Percentiles rank a stretch among this genome's conserved stretches.
These are phyloP conservation scores for Pseudochirops cupreus DNA, from an alignment of 2,797 vertebrate species.

Conservation along the genomic window DNA sequence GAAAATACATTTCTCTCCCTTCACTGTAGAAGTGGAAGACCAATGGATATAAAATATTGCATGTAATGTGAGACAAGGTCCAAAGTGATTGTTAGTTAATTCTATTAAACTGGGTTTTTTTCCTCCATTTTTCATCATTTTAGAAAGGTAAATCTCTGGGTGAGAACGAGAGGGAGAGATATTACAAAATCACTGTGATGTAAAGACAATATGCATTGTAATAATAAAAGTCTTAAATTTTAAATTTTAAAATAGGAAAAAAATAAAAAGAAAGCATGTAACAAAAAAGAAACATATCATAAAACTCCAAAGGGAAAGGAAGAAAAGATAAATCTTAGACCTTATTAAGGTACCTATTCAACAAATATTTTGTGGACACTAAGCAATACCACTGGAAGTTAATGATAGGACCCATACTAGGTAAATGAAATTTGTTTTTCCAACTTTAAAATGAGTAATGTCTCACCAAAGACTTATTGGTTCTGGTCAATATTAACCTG, in stretches of 20 bases:
- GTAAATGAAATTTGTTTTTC: slow-evolving; percentile 51
- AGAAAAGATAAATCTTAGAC: background rate
- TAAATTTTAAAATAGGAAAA: background rate
- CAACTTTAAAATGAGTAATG: slow-evolving; percentile 6
- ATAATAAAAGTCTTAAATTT: background rate
- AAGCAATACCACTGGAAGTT: background rate
- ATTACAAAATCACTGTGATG: background rate
- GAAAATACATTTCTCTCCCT: background rate
- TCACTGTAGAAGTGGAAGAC: background rate
- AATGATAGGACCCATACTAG: slow-evolving; percentile 9
- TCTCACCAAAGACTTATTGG: slow-evolving; percentile 20
- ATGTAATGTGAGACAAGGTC: background rate
- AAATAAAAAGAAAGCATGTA: background rate
- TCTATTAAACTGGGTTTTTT: background rate
- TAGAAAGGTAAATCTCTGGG: background rate
- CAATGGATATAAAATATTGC: background rate
- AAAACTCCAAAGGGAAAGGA: background rate
- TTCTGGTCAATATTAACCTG: slow-evolving; percentile 20
- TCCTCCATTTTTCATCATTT: background rate
- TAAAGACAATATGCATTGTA: background rate
- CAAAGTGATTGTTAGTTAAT: background rate
- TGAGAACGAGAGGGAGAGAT: background rate
- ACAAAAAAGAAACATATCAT: background rate
- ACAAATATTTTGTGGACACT: background rate
- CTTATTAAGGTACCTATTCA: background rate